These are phyloP conservation scores for Xyliphius kryptos DNA, from an alignment of 2,113 vertebrate species.

Conservation along the genomic window DNA sequence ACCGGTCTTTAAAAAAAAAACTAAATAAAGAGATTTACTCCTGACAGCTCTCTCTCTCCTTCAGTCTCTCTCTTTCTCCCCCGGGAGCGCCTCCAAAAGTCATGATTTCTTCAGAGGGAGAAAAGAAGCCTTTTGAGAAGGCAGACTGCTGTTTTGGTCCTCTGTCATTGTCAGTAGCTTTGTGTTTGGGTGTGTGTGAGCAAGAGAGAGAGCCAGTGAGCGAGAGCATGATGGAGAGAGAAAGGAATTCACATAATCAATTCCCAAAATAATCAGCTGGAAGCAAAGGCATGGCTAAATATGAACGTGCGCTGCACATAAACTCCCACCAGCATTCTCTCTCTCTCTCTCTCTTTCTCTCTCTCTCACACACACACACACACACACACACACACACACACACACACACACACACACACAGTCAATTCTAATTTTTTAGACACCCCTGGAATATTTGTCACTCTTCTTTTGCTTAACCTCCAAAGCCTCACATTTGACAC, in stretches of 20 bases:
- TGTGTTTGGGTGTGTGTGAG: slow-evolving; percentile 13
- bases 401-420: not conserved
- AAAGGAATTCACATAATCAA: not conserved
- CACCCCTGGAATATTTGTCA: slow-evolving; percentile 47
- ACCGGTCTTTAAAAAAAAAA: slow-evolving; percentile 3
- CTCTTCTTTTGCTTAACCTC: slow-evolving; percentile 49
- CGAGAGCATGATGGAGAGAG: slow-evolving; percentile 4
- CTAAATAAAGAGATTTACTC: slow-evolving; percentile 21
- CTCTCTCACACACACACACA: not conserved
- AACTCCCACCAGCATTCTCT: no score
- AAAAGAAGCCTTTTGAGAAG: not conserved
- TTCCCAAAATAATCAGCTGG: no score
- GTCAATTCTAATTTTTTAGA: slow-evolving; percentile 32
- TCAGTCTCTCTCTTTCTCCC: no score
- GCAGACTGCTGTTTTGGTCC: slow-evolving; percentile 4
- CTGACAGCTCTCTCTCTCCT: not conserved
- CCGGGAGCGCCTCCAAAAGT: slow-evolving; percentile 12
- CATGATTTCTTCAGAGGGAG: slow-evolving; percentile 3
- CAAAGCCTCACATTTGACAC: slow-evolving; percentile 26
- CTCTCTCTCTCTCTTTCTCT: no score
- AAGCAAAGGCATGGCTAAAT: no score
- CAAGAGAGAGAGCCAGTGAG: slow-evolving; percentile 3
- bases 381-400: not conserved
- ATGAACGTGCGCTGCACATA: not conserved
- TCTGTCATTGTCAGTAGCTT: slow-evolving; percentile 26